These are phyloP conservation scores for Electrophaes corylata DNA, from an alignment of 2,888 invertebrate genomes.

Conservation along the genomic window DNA sequence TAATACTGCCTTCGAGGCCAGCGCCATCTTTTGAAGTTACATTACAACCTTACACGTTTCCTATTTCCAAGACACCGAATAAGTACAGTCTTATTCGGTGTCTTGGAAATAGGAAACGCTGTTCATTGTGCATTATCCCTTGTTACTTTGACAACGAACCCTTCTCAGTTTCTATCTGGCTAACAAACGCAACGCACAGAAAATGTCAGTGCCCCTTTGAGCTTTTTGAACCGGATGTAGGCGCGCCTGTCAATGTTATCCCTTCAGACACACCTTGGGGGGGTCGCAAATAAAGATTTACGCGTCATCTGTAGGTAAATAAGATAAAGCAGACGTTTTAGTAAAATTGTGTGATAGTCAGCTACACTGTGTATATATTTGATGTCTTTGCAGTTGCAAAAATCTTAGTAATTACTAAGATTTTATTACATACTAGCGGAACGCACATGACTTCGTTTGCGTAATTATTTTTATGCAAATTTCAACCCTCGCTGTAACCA, in stretches of 20 bases:
- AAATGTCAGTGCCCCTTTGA: slow-evolving; percentile 51
- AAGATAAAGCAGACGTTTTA: neutral
- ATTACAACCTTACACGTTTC: slow-evolving; percentile 43
- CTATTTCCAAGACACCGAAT: slow-evolving; percentile 62
- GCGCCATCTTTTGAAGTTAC: slow-evolving; percentile 48
- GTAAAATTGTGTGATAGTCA: neutral
- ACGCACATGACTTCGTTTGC: too few species aligned
- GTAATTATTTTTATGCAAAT: too few species aligned
- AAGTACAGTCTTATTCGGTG: slow-evolving; percentile 57
- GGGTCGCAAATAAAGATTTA: slow-evolving; percentile 14
- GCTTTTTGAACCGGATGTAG: slow-evolving; percentile 45
- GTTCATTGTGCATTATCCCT: slow-evolving; percentile 67
- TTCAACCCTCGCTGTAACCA: too few species aligned
- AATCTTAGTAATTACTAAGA: too few species aligned
- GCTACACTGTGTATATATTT: too few species aligned
- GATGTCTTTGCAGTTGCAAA: too few species aligned
- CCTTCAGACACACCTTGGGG: slow-evolving; percentile 26
- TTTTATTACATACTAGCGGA: too few species aligned
- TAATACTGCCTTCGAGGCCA: slow-evolving; percentile 34
- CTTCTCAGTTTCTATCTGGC: slow-evolving; percentile 67
- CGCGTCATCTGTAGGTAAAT: neutral
- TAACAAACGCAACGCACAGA: slow-evolving; percentile 60
- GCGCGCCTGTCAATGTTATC: slow-evolving; percentile 43
- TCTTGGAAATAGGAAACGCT: slow-evolving; percentile 61
- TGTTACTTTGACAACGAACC: slow-evolving; percentile 72